Base-by-base conservation (phyloP, 2,797 vertebrate species). In the Nothura maculosa region DNA sequence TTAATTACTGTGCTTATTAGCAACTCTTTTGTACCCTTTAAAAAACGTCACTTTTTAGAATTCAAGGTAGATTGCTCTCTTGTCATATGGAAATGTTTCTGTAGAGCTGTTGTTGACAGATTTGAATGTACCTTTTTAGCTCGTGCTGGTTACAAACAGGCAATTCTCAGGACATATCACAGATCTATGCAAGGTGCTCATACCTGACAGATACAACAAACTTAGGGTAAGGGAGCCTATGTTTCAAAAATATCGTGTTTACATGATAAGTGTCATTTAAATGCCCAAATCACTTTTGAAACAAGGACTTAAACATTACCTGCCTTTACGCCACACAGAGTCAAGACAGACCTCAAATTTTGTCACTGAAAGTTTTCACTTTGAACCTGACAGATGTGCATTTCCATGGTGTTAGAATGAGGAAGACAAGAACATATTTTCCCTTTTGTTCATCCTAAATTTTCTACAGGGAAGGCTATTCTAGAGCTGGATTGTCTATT, bases 1-100 rank as follows among this genome's bases (percentile, higher is more conserved):
- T 86, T 78, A 68, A 30, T 70, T 85, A 38, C 75, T 81, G 22
- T 85, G 54, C 69, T 75, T 78, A 18, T 55, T 80, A 87, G 48
- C 61, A 17, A 22, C 20, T 85, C 4, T 84, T 4, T 55, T 84
- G 12, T 25, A 10, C 27, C 40, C n/a, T 89, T 93, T 61, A 48
- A 82, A 90, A 80, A 82, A 80, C 16, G 14, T 69, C 48, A 34
- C 12, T 80, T 81, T 75, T 70, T 77, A 67, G 24, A 30, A 47
- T 82, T 69, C 9, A 24, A 79, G 66, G 21, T 34, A 52, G 32
- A 47, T 45, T 45, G 16, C 17, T 79, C 12, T 45, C 67, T 45
- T 82, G 86, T 17, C 40, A 74, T 12, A 15, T 10, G 8, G 2
- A n/a, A 43, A 4, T 52, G 16, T 84, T 92, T 78, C 48, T 81